These are phyloP conservation scores for Dendrolimus kikuchii DNA, from an alignment of 1,140 invertebrate species.

Conservation along the genomic window DNA sequence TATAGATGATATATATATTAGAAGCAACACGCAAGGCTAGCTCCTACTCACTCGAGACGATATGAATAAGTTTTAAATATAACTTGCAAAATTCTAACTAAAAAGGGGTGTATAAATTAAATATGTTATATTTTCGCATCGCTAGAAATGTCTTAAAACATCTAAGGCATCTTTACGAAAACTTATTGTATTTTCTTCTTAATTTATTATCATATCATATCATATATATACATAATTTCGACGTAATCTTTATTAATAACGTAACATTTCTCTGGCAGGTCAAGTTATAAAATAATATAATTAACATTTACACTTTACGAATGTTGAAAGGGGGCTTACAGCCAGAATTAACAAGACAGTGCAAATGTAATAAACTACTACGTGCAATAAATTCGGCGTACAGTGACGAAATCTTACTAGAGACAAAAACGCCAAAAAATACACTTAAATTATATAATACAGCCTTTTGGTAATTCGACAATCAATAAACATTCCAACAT, in stretches of 20 bases:
- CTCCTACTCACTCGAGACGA: conserved; percentile 6
- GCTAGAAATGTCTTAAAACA: conserved; percentile 50
- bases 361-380: conserved; percentile 24
- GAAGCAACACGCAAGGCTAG: conserved; percentile 11
- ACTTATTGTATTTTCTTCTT: conserved; percentile 66
- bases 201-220: conserved; percentile 59
- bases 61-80: too few species aligned
- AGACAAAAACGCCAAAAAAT: not conserved
- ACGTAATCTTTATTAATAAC: conserved; percentile 51
- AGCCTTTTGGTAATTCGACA: conserved; percentile 54
- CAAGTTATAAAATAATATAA: conserved; percentile 34
- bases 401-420: conserved; percentile 4
- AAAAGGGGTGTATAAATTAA: conserved; percentile 36
- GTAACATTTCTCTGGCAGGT: conserved; percentile 58
- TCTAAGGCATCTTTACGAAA: conserved; percentile 67
- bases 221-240: conserved; percentile 70
- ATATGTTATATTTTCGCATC: conserved; percentile 31
- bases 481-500: conserved; percentile 27
- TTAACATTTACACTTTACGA: not conserved
- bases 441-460: conserved; percentile 1
- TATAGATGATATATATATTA: conserved; percentile 8
- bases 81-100: conserved; percentile 8
- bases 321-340: conserved; percentile 18
- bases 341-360: conserved; percentile 38
- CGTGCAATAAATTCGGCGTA: conserved; percentile 24